Evolutionary conservation across 2,113 vertebrate genomes (phyloP), one percentile per base, ranked within the genome.

Genomic region (Pungitius pungitius): DNA sequence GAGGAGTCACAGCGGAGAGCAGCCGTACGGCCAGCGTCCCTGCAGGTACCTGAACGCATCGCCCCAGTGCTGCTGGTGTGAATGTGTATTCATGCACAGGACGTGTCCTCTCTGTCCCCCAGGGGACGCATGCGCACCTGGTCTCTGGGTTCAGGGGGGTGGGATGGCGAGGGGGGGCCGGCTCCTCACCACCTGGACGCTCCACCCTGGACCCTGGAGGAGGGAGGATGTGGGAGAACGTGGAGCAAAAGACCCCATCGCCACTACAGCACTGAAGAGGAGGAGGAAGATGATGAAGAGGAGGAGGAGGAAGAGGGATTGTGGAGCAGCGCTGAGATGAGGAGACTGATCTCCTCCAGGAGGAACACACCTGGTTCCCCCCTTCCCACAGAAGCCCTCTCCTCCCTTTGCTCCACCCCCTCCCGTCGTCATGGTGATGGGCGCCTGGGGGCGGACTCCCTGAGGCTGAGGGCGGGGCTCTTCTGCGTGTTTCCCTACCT

Each of bases 401-500:
- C 84, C 22, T 64, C 80, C 8, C 4, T 73, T 6, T 4, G 1
- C 58, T 80, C 89, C 70, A 62, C 76, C 13, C 85, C 81, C 0
- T 72, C 80, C 20, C 58, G 22, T 57, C 75, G 90, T 60, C 89
- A 89, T 0, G 92, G 84, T 88, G 93, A 95, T 1, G 93, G 94
- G 58, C 93, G 92, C 24, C 93, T 96, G 92, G 95, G 93, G 85
- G 95, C 94, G 0, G 96, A 95, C 85, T 92, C 94, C 78, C 90
- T 97, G 88, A 94, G 94, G 90, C 93, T 96, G 93, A 84, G 96
- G 47, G 96, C 96, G 0, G 95, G 95, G 13, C 93, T 98, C 0
- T 97, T 97, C 89, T 97, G 96, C 75, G 94, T 97, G 81, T 96
- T 97, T 87, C 96, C 95, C 30, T 98, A 96, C 90, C 90, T 98